Base-by-base conservation (phyloP, 2,888 invertebrate genomes). In the Dendrolimus pini region DNA sequence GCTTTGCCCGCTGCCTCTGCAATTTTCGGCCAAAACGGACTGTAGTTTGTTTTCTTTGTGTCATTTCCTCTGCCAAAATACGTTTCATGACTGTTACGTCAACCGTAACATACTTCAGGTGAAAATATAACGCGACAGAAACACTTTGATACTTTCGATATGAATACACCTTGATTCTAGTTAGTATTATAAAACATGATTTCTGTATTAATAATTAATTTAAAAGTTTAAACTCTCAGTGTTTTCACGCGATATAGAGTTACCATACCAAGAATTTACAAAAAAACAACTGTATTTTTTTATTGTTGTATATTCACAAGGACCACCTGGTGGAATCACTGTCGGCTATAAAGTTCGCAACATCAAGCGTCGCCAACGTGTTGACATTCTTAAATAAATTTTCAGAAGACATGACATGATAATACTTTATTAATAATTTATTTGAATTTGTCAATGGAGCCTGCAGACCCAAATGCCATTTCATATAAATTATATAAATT, bases 11-110 rank as follows among this genome's bases (percentile, higher is more conserved):
- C 69, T 56, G 62, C 67, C 57, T 61, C 65, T 69, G 70, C 74
- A 86, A 87, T 87, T 85, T 84, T 87, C 86, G 79, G 75, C 82
- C 80, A 78, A 72, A 76, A 71, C 82, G 81, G 81, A 83, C 86
- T 82, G 82, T 85, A 88, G 85, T 89, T 89, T 89, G 85, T 90
- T 91, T 89, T 89, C 89, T 89, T 87, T 84, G 85, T 88, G 86
- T 86, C 88, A 88, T 91, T 90, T 91, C 86, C 90, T 77, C 80
- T 89, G 89, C 90, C 89, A 90, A 91, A 90, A 91, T 89, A 88
- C 85, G 83, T 86, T 88, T 83, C 88, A 87, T 84, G 88, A 85
- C 85, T 81, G 81, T 89, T 88, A 88, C 83, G 80, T 87, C 87
- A 88, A 80, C 80, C 75, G 79, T 82, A 83, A 85, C 82, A 84